Conservation (phyloP, 2,888 invertebrate species). For the Aethes cnicana region DNA sequence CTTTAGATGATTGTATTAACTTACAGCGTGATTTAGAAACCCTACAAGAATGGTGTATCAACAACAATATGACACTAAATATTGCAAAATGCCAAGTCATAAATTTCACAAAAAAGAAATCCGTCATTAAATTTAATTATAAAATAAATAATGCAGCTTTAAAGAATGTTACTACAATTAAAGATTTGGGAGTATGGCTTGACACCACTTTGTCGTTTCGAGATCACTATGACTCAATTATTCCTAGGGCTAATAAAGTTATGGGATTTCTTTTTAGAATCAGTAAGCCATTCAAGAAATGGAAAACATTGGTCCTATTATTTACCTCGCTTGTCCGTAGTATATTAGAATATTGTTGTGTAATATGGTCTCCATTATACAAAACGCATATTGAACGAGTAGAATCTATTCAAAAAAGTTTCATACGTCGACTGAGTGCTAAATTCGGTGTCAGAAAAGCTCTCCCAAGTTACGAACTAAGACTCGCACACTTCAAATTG, state of each 20-base stretch:
- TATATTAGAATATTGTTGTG: conserved; percentile 4
- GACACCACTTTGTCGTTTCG: not conserved
- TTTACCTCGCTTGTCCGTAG: conserved; percentile 1
- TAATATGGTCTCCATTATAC: conserved; percentile 6
- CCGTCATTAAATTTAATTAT: not conserved
- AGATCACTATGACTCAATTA: conserved; percentile 8
- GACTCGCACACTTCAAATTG: too few relatives aligned
- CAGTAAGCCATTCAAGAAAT: not conserved
- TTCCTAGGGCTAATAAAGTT: not conserved
- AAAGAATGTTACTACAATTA: not conserved
- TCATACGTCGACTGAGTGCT: not conserved
- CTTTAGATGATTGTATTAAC: not conserved
- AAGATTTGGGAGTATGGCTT: not conserved
- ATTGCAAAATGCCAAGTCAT: not conserved
- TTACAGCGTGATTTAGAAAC: not conserved
- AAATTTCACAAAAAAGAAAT: not conserved
- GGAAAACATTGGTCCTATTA: not conserved
- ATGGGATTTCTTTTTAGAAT: not conserved
- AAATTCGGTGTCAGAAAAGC: not conserved
- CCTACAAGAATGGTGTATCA: not conserved
- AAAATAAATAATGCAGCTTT: not conserved
- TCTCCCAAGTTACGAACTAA: too few relatives aligned
- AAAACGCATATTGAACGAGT: not conserved
- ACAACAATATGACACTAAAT: not conserved
- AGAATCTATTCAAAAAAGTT: not conserved